A percentile compares a stretch with the other conserved stretches of the same genome.
These are phyloP conservation scores for Agriopis aurantiaria DNA, from an alignment of 2,888 invertebrate genomes.

Conservation along the genomic window DNA sequence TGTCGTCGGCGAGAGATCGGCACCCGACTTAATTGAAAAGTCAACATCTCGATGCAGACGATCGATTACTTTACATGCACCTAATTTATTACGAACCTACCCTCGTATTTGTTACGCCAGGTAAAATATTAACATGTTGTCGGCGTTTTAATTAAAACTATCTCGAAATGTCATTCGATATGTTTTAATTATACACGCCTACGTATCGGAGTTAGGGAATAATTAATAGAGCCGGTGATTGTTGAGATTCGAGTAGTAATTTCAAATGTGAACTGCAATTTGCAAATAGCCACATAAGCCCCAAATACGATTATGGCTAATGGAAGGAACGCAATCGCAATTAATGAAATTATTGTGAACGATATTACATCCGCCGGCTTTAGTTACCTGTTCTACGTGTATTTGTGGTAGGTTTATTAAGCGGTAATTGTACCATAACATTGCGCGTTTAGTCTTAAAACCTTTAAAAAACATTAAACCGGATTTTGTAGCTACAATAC, in stretches of 20 bases:
- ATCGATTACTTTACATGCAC: conserved; percentile 71
- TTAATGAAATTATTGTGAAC: conserved; percentile 56
- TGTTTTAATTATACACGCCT: conserved; percentile 32
- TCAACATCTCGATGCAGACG: conserved; percentile 78
- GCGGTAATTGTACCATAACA: conserved; percentile 1
- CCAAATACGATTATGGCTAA: conserved; percentile 55
- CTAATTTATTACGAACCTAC: conserved; percentile 68
- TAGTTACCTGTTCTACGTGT: conserved; percentile 27
- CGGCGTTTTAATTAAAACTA: conserved; percentile 33
- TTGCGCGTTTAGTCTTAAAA: conserved; percentile 12
- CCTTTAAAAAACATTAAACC: background rate
- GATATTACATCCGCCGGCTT: conserved; percentile 51
- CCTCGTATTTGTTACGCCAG: conserved; percentile 47
- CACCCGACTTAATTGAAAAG: conserved; percentile 83
- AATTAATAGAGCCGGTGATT: conserved; percentile 32
- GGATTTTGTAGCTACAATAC: conserved; percentile 52
- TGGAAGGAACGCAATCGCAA: conserved; percentile 51
- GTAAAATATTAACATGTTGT: conserved; percentile 31
- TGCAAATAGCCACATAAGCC: conserved; percentile 50
- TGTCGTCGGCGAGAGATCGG: conserved; percentile 68
- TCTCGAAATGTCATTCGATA: conserved; percentile 33
- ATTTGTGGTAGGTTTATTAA: background rate
- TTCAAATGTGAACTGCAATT: conserved; percentile 36
- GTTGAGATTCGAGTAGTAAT: conserved; percentile 40
- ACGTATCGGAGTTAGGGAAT: conserved; percentile 27